Conservation (phyloP, 2,888 invertebrate genomes). For the Lottia gigantea region DNA sequence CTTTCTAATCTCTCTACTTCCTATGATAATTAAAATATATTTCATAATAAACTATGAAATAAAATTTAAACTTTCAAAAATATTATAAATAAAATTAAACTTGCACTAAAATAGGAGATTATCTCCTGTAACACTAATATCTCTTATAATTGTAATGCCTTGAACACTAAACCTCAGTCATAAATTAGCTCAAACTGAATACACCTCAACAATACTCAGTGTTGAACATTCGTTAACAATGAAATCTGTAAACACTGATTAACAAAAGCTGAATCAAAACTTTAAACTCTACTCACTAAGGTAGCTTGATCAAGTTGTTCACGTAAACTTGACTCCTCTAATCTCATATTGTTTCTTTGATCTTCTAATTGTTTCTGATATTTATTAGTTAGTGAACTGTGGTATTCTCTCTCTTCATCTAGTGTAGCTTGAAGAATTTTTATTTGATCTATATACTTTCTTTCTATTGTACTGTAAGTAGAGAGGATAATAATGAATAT, state of each 20-base stretch:
- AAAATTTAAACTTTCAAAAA: too few relatives aligned
- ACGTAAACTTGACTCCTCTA: conserved; percentile 77
- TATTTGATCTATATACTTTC: conserved; percentile 81
- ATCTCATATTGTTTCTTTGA: conserved; percentile 76
- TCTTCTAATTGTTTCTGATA: conserved; percentile 72
- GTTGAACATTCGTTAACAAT: too few relatives aligned
- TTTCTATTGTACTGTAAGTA: conserved; percentile 75
- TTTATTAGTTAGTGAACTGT: conserved; percentile 71
- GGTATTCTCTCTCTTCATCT: conserved; percentile 80
- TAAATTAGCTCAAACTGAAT: too few relatives aligned
- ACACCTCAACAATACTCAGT: too few relatives aligned
- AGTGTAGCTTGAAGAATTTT: conserved; percentile 79
- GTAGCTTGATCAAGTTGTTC: conserved; percentile 75
- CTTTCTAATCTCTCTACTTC: conserved; percentile 77
- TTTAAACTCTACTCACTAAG: conserved; percentile 49
- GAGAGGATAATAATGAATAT: not conserved
- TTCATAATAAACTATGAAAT: too few relatives aligned
- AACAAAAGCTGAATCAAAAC: not conserved
- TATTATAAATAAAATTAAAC: too few relatives aligned
- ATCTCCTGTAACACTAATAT: too few relatives aligned
- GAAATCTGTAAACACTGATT: too few relatives aligned
- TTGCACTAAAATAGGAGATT: too few relatives aligned
- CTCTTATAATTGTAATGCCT: too few relatives aligned
- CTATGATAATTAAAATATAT: conserved; percentile 39
- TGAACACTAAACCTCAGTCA: not conserved